These are phyloP conservation scores for Drosophila watanabei DNA, from an alignment of 1,140 invertebrate genomes.

Conservation along the genomic window DNA sequence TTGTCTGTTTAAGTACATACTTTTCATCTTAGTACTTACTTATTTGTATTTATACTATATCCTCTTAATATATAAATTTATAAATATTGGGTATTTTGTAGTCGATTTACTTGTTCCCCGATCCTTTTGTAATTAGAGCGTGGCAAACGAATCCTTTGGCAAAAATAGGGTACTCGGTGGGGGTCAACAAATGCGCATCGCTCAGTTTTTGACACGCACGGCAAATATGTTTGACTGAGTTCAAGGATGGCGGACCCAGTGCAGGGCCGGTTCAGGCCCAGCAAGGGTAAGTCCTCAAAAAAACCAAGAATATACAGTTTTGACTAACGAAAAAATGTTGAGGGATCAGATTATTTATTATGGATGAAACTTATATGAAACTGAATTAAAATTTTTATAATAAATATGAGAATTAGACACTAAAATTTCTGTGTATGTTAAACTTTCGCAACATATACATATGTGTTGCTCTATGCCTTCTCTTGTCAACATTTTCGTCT, in stretches of 20 bases:
- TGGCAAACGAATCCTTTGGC: constrained; percentile 4
- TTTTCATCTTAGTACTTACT: neutral
- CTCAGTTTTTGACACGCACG: constrained; percentile 75
- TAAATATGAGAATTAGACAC: neutral
- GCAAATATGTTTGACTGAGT: constrained; percentile 51
- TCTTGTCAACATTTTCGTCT: neutral
- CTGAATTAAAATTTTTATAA: neutral
- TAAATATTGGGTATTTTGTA: neutral
- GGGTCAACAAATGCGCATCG: constrained; percentile 57
- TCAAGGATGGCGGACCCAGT: constrained; percentile 9
- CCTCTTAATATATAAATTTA: neutral
- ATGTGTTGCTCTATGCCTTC: no score
- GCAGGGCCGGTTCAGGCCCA: constrained; percentile 11
- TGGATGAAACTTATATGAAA: no score
- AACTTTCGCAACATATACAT: neutral
- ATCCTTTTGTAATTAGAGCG: constrained; percentile 67
- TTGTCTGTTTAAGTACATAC: neutral
- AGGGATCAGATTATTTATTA: neutral
- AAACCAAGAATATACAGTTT: neutral
- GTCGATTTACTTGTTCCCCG: neutral
- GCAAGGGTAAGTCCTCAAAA: neutral
- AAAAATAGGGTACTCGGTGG: constrained; percentile 7
- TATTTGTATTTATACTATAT: no score
- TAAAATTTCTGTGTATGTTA: neutral
- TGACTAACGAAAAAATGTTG: neutral